Evolutionary conservation across 2,888 invertebrate species (phyloP).

Genomic region (Oxyteleia sp.): DNA sequence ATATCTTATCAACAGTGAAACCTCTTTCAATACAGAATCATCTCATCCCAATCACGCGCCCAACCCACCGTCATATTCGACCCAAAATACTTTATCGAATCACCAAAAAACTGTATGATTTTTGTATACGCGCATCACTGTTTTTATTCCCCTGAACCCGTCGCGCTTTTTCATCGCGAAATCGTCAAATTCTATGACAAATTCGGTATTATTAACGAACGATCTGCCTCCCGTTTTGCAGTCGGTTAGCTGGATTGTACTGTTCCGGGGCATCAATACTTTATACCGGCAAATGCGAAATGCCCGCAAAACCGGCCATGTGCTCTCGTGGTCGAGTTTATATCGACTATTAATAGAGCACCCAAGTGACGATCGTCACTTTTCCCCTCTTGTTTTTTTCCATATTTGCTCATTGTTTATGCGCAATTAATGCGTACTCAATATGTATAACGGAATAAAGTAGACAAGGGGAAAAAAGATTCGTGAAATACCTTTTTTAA

Average conservation of each 20-base stretch:
- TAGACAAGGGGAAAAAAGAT: conserved; percentile 3
- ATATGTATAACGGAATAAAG: conserved; percentile 1
- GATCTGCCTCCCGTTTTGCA: conserved; percentile 56
- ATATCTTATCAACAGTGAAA: conserved; percentile 4
- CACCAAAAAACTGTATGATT: conserved; percentile 35
- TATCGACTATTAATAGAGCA: conserved; percentile 83
- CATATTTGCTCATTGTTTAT: conserved; percentile 62
- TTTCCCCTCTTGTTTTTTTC: conserved; percentile 75
- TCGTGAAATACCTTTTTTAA: background rate
- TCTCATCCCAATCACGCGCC: background rate
- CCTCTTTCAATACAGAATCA: background rate
- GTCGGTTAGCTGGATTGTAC: conserved; percentile 69
- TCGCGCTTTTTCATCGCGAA: conserved; percentile 34
- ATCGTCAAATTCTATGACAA: conserved; percentile 68
- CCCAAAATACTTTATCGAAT: conserved; percentile 45
- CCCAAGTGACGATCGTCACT: conserved; percentile 79
- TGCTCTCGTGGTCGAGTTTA: conserved; percentile 81
- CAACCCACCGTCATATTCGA: conserved; percentile 3
- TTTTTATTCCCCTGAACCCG: conserved; percentile 30
- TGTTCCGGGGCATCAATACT: conserved; percentile 81
- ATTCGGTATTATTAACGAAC: conserved; percentile 68
- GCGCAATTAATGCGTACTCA: conserved; percentile 32
- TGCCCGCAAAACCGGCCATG: conserved; percentile 83
- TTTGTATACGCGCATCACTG: conserved; percentile 22
- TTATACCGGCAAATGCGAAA: conserved; percentile 83